Percentiles rank a stretch among this genome's conserved stretches.
Conservation (phyloP, 1,140 invertebrate species). For the Drosophila azteca region DNA sequence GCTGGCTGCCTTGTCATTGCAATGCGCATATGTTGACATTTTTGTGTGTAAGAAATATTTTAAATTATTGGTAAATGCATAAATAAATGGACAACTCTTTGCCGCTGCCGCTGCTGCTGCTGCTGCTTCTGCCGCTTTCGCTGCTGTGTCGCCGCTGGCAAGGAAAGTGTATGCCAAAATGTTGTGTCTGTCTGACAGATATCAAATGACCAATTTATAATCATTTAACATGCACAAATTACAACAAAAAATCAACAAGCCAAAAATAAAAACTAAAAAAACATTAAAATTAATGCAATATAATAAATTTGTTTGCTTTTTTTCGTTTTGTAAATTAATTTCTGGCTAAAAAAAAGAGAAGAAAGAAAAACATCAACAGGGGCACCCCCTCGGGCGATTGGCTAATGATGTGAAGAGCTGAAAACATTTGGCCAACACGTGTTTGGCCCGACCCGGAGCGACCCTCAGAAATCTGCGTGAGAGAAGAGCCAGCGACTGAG, state of each 20-base stretch:
- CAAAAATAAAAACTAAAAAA: slow-evolving; percentile 19
- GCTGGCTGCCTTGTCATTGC: slow-evolving; percentile 61
- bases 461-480: too few species aligned
- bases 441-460: slow-evolving; percentile 6
- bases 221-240: slow-evolving; percentile 64
- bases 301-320: slow-evolving; percentile 29
- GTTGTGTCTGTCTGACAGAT: slow-evolving; percentile 53
- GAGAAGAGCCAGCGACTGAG: too few species aligned
- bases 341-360: too few species aligned
- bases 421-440: slow-evolving; percentile 62
- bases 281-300: slow-evolving; percentile 18
- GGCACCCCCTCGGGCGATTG: slow-evolving; percentile 47
- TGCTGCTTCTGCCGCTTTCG: slow-evolving; percentile 7
- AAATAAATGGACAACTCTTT: slow-evolving; percentile 29
- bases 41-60: slow-evolving; percentile 68
- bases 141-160: slow-evolving; percentile 44
- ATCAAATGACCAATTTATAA: slow-evolving; percentile 75
- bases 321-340: slow-evolving; percentile 20
- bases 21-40: slow-evolving; percentile 77
- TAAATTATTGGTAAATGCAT: slow-evolving; percentile 71
- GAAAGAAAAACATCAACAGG: slow-evolving; percentile 18
- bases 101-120: not conserved
- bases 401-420: slow-evolving; percentile 52
- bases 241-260: slow-evolving; percentile 9
- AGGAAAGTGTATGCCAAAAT: slow-evolving; percentile 70